Evolutionary conservation across 2,113 vertebrate species (phyloP).

Genomic region (Todiramphus saurophagus): DNA sequence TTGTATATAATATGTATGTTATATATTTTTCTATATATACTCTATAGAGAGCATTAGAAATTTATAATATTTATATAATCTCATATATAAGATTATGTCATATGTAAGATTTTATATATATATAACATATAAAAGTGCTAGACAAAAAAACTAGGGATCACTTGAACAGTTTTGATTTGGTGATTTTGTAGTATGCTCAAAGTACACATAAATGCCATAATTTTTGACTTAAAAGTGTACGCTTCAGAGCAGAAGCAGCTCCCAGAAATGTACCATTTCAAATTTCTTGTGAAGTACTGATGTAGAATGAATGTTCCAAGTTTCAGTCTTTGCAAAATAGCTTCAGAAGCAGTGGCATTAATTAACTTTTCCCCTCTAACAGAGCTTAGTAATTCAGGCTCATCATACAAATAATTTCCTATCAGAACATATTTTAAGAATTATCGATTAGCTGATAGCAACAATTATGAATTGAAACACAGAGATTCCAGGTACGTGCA

Average conservation of each 20-base stretch:
- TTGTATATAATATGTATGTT: too few species aligned
- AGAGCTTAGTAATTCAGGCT: neutral
- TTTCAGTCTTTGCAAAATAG: neutral
- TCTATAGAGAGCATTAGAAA: too few species aligned
- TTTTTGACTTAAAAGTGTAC: neutral
- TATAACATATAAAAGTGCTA: neutral
- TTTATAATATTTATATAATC: too few species aligned
- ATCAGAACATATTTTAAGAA: neutral
- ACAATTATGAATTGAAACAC: neutral
- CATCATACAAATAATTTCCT: neutral
- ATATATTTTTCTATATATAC: too few species aligned
- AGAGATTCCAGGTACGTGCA: neutral
- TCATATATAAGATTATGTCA: too few species aligned
- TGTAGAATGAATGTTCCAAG: neutral
- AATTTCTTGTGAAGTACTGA: neutral
- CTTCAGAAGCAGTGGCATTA: neutral
- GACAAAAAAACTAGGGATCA: neutral
- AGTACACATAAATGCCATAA: neutral
- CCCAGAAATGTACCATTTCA: neutral
- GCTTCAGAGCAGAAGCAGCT: neutral
- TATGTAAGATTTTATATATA: too few species aligned
- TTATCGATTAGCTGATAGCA: neutral
- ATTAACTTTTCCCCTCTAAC: neutral
- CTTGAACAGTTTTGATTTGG: neutral
- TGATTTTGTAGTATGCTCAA: neutral